Base-by-base conservation (phyloP, 2,113 vertebrate species). In the Lepus timidus region DNA sequence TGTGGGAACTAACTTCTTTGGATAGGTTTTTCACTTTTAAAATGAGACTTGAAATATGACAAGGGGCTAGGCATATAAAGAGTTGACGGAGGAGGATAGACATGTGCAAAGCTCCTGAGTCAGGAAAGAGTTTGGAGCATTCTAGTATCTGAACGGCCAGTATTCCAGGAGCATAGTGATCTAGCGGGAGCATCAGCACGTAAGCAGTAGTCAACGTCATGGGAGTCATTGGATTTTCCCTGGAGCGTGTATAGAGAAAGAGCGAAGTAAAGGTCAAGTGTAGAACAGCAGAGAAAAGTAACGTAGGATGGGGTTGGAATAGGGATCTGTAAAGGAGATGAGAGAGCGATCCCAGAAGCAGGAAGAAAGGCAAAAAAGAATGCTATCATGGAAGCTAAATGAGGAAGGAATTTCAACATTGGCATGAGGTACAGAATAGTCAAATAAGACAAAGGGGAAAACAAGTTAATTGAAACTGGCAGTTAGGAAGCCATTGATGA, bases 301-400 rank as follows among this genome's bases (percentile, higher is more conserved):
- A 78, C n/a, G 22, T 68, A 76, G 52, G 85, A 88, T 58, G 2
- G 39, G 61, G n/a, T 52, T 91, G 20, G 25, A 86, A 80, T 36
- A 94, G 44, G 64, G 94, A 44, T 88, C 33, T 49, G 1, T 92
- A 61, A 73, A 85, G 12, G 67, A 95, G 25, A 49, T 9, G 51
- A 85, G 75, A 19, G 10, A 95, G 16, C 12, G 78, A 49, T 65
- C 51, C 78, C 9, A 64, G 76, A 87, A 29, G 31, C 80, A 76
- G 70, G 16, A 81, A 82, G 55, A 75, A 82, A 83, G 51, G 4
- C 61, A 88, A 73, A 19, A 87, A 90, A 75, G 17, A 44, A 74
- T 31, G 3, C 19, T 88, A 36, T 73, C 22, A 14, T 44, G 22
- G 49, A 94, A 92, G 52, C 52, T 84, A 90, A 68, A 87, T 20